phyloP scores from a whole-genome alignment of 2,113 vertebrate genomes.

The Poecile atricapillus region DNA sequence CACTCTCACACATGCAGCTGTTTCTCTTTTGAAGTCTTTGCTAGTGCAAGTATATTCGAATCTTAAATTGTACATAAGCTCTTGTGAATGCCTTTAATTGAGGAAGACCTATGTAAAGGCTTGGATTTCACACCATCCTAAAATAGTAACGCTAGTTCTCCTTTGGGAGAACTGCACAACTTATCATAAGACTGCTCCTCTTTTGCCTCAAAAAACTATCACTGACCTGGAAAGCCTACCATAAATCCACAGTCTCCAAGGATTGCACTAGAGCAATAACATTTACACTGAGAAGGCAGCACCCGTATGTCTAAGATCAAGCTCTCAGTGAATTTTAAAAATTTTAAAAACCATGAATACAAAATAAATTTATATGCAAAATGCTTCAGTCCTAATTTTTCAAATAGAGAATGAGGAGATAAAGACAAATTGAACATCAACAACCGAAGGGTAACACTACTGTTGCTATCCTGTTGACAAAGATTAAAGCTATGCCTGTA shows the following conservation, averaged over 20 bases:
- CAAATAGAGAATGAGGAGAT: not conserved
- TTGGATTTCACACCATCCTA: not conserved
- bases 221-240: not conserved
- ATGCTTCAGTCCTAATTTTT: not conserved
- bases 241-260: not conserved
- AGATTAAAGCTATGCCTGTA: not conserved
- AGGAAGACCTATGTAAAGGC: not conserved
- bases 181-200: not conserved
- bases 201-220: not conserved
- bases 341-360: not conserved
- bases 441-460: not conserved
- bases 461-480: not conserved
- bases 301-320: not conserved
- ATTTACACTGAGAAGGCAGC: not conserved
- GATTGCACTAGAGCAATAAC: not conserved
- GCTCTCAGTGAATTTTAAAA: not conserved
- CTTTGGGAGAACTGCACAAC: not conserved
- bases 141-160: not conserved
- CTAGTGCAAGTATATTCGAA: not conserved
- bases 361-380: not conserved
- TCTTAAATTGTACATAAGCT: not conserved
- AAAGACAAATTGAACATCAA: not conserved
- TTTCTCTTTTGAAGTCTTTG: not conserved
- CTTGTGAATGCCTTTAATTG: not conserved
- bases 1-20: not conserved